These are phyloP conservation scores for Terrapene triunguis DNA, from an alignment of 2,113 vertebrate species.

Conservation along the genomic window DNA sequence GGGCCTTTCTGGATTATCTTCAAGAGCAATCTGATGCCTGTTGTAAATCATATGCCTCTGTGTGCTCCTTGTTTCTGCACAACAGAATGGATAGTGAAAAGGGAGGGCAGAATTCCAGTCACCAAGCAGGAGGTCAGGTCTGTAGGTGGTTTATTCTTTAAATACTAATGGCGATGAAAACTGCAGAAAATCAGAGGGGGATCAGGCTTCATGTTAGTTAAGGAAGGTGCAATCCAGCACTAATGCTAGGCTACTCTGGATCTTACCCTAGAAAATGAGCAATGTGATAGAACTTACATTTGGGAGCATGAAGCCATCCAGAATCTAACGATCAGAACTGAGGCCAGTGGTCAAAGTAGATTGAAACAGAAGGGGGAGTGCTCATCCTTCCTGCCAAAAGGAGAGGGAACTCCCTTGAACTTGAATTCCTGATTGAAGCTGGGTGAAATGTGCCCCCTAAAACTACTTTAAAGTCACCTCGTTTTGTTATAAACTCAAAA, in stretches of 20 bases:
- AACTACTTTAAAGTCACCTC: background rate
- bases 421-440: background rate
- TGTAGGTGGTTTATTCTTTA: background rate
- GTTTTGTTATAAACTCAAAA: background rate
- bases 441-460: background rate
- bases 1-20: background rate
- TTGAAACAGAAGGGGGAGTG: conserved; percentile 65
- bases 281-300: background rate
- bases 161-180: background rate
- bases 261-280: background rate
- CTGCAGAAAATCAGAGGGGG: background rate
- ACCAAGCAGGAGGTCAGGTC: background rate
- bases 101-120: background rate
- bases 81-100: background rate
- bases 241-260: background rate
- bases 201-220: background rate
- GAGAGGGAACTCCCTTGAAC: conserved; percentile 20
- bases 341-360: background rate
- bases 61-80: background rate
- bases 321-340: background rate
- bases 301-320: background rate
- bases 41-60: background rate
- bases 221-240: background rate
- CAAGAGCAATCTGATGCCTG: background rate
- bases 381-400: background rate